Evolutionary conservation across 2,797 vertebrate species (phyloP), one percentile per base, ranked within the genome.

Genomic region (Spatula clypeata): DNA sequence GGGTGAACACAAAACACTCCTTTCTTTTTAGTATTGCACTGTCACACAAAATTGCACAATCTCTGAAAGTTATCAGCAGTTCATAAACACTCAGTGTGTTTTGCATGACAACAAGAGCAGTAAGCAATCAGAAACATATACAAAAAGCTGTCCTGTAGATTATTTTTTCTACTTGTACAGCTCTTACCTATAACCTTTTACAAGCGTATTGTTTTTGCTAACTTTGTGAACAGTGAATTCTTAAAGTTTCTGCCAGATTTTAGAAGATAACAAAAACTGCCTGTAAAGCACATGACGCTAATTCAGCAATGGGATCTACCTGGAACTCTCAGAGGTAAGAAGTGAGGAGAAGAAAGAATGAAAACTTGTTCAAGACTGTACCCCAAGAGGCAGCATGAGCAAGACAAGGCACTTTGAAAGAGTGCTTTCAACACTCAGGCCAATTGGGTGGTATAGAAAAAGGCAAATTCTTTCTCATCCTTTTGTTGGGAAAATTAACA

Each of bases 281-380:
- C n/a, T n/a, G 38, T 15, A 42, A 75, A 85, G 32, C 36, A 51
- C 0, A 0, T 1, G 13, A 8, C n/a, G 57, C 1, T 60, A 83
- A 64, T 49, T 90, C 44, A 32, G 8, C 49, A 64, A 57, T 5
- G 18, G 18, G 32, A 83, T 73, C 44, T 7, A 45, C 47, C 23
- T 77, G 60, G 3, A 82, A 86, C 27, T 47, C 64, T 73, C 55
- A 64, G 53, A 17, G 9, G 6, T 38, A 36, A 79, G 54, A 54
- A 40, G 16, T 0, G 0, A 9, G 36, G 21, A 85, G 44, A 82
- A 79, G 24, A 23, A 81, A 72, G 51, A 64, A 64, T 9, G 14
- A 62, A 76, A 70, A 5, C 11, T 79, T 79, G 40, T 75, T 45
- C 27, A 60, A 72, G 34, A 62, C 2, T 60, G 29, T 45, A 73